These are phyloP conservation scores for Catharus minimus DNA, from an alignment of 2,113 vertebrate species.

Conservation along the genomic window DNA sequence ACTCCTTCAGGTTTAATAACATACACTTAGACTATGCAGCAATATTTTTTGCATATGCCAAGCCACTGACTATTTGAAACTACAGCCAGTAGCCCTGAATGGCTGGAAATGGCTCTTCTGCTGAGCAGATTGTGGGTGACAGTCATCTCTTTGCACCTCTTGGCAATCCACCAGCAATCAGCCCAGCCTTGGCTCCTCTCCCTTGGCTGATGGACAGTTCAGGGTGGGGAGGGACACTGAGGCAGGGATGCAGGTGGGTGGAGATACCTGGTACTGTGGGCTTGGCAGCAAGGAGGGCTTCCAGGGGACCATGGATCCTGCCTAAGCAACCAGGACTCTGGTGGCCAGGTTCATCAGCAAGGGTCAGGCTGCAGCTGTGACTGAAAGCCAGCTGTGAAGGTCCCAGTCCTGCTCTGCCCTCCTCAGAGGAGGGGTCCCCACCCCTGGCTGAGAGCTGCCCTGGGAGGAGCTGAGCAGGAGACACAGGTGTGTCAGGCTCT, in stretches of 20 bases:
- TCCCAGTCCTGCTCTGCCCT: background rate
- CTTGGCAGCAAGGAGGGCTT: background rate
- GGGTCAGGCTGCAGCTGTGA: background rate
- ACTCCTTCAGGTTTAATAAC: background rate
- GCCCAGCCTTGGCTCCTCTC: background rate
- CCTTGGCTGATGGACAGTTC: background rate
- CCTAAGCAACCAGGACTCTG: background rate
- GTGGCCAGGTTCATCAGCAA: background rate
- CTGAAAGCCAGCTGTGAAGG: background rate
- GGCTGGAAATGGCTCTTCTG: background rate
- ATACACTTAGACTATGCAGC: background rate
- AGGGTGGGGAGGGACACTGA: background rate
- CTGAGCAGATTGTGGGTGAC: background rate
- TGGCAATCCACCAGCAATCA: background rate
- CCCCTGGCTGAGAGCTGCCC: background rate
- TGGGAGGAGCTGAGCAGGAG: fast-evolving
- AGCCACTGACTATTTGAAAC: background rate
- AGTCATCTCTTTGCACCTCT: background rate
- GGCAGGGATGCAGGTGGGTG: background rate
- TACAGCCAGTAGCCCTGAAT: background rate
- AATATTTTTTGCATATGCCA: background rate
- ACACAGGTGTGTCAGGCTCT: background rate
- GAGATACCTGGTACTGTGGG: background rate
- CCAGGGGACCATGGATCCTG: fast-evolving
- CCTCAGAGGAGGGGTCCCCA: background rate